Evolutionary conservation across 2,113 vertebrate species (phyloP).

Genomic region (Condylura cristata): DNA sequence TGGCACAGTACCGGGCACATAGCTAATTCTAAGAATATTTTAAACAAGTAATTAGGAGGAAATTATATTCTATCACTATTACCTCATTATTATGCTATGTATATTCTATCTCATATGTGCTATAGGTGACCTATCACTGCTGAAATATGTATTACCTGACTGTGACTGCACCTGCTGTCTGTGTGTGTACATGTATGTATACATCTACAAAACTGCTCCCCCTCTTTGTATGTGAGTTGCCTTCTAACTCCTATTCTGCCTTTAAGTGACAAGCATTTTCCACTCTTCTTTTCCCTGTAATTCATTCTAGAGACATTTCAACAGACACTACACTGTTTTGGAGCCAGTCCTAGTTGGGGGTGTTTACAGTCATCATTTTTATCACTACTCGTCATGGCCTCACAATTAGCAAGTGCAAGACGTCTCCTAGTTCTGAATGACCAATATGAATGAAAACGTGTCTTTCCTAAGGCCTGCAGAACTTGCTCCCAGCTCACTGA

Average conservation of each 20-base stretch:
- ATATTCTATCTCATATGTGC: neutral
- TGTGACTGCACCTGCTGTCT: neutral
- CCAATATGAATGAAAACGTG: neutral
- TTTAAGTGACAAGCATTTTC: neutral
- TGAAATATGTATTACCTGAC: neutral
- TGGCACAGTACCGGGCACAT: neutral
- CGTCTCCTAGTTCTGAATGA: neutral
- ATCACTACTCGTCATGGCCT: neutral
- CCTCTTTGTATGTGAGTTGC: neutral
- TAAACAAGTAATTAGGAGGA: neutral
- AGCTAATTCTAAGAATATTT: neutral
- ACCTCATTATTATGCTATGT: neutral
- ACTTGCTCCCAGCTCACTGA: neutral
- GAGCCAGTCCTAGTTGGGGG: too few relatives aligned
- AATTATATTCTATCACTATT: neutral
- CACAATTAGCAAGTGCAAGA: neutral
- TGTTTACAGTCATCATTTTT: neutral
- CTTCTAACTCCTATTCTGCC: neutral
- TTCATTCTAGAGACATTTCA: neutral
- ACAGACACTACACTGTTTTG: accelerated
- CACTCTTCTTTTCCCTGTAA: neutral
- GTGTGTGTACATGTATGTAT: neutral
- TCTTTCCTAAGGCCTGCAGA: neutral
- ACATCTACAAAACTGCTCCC: neutral
- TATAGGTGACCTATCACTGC: neutral